Conservation (phyloP, 2,888 invertebrate species). For the Cyclophora albipunctata region DNA sequence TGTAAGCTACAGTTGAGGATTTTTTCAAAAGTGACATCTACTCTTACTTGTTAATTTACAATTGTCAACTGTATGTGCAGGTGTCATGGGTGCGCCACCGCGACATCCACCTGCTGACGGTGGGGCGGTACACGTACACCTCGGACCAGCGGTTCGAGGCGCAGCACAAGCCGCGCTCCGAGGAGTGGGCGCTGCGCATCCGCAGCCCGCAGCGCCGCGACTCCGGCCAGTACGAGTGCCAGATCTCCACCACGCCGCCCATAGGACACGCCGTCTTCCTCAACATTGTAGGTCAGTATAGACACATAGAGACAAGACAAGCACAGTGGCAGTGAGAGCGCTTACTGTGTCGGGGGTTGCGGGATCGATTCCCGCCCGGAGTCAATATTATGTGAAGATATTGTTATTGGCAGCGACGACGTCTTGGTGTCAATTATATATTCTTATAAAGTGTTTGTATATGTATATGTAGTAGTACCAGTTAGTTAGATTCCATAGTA, state of each 20-base stretch:
- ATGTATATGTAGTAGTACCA: too few relatives aligned
- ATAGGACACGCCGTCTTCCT: constrained; percentile 88
- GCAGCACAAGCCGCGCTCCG: constrained; percentile 87
- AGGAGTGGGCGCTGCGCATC: constrained; percentile 87
- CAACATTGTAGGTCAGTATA: constrained; percentile 88
- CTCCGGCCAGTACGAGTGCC: constrained; percentile 92
- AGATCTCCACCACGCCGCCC: constrained; percentile 92
- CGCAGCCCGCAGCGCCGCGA: constrained; percentile 84
- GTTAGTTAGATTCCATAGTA: too few relatives aligned
- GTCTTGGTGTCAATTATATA: too few relatives aligned
- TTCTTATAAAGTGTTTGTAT: too few relatives aligned
- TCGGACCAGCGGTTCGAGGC: constrained; percentile 87
- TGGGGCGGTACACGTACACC: constrained; percentile 92
- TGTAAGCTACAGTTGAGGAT: too few relatives aligned
- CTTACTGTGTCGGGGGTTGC: too few relatives aligned
- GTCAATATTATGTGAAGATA: too few relatives aligned
- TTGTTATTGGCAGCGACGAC: too few relatives aligned
- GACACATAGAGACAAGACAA: neutral
- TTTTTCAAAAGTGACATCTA: too few relatives aligned
- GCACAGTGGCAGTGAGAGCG: too few relatives aligned
- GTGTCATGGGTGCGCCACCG: constrained; percentile 95
- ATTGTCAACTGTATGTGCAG: constrained; percentile 45
- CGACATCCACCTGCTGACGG: constrained; percentile 91
- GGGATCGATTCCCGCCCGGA: too few relatives aligned
- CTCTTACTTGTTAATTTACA: too few relatives aligned